phyloP scores from a whole-genome alignment of 2,113 vertebrate species.

The Pelmatolapia mariae region DNA sequence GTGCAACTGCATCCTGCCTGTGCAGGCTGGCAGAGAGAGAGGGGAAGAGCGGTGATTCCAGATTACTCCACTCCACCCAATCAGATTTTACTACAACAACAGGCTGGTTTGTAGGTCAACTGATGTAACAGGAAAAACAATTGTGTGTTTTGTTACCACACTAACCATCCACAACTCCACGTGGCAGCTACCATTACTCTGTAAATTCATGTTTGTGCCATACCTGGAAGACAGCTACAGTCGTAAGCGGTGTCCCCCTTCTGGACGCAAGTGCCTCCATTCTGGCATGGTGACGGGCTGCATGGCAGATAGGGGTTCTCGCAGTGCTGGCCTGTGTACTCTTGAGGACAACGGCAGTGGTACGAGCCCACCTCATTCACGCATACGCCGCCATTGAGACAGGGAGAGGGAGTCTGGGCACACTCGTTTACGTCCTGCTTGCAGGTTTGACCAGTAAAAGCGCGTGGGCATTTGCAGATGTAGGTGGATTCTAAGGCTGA shows the following conservation, averaged over 20 bases:
- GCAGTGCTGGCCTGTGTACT: constrained; percentile 85
- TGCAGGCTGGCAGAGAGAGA: constrained; percentile 18
- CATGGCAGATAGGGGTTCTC: constrained; percentile 90
- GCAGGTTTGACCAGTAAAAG: constrained; percentile 87
- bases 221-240: constrained; percentile 94
- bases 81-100: constrained; percentile 27
- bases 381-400: constrained; percentile 84
- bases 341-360: constrained; percentile 87
- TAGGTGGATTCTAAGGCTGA: constrained; percentile 85
- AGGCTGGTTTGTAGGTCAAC: constrained; percentile 7
- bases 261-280: constrained; percentile 90
- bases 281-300: constrained; percentile 74
- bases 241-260: constrained; percentile 86
- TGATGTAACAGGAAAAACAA: constrained; percentile 7
- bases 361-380: constrained; percentile 93
- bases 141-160: not conserved
- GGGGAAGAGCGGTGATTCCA: not conserved
- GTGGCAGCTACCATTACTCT: not conserved
- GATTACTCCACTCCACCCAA: not conserved
- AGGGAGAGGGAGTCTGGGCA: constrained; percentile 71
- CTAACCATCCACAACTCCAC: not conserved
- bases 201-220: not conserved
- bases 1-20: constrained; percentile 55
- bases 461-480: constrained; percentile 80
- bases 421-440: constrained; percentile 93